These are phyloP conservation scores for Elgaria multicarinata DNA, from an alignment of 2,113 vertebrate species.

Conservation along the genomic window DNA sequence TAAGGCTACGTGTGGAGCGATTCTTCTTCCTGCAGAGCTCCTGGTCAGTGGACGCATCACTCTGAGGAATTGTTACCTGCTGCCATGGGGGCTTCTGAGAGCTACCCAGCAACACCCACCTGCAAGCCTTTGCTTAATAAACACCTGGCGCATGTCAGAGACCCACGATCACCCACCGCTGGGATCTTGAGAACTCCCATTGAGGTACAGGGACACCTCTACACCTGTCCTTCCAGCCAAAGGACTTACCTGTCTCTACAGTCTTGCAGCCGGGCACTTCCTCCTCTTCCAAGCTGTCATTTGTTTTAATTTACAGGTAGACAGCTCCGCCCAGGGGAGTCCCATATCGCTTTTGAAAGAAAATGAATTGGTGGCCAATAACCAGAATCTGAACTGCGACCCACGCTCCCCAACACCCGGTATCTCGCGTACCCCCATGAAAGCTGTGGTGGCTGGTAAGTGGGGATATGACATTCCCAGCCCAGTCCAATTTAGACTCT, in stretches of 20 bases:
- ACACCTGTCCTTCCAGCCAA: neutral
- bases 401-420: slow-evolving; percentile 89
- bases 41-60: neutral
- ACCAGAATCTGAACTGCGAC: slow-evolving; percentile 69
- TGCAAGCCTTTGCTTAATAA: slow-evolving; percentile 68
- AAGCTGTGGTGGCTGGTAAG: slow-evolving; percentile 79
- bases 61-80: neutral
- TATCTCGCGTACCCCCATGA: slow-evolving; percentile 87
- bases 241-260: neutral
- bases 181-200: slow-evolving; percentile 86
- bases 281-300: neutral
- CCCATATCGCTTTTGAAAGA: neutral
- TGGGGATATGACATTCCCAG: neutral
- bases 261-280: no score
- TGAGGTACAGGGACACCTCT: slow-evolving; percentile 67
- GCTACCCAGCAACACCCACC: slow-evolving; percentile 73
- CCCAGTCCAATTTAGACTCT: neutral
- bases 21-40: neutral
- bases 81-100: slow-evolving; percentile 86
- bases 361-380: neutral
- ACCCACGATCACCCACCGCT: slow-evolving; percentile 88
- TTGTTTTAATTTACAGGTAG: slow-evolving; percentile 67
- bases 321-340: slow-evolving; percentile 64
- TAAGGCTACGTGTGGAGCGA: neutral
- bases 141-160: slow-evolving; percentile 74